Evolutionary conservation across 2,888 invertebrate species (phyloP).

Genomic region (Rhagonycha fulva): DNA sequence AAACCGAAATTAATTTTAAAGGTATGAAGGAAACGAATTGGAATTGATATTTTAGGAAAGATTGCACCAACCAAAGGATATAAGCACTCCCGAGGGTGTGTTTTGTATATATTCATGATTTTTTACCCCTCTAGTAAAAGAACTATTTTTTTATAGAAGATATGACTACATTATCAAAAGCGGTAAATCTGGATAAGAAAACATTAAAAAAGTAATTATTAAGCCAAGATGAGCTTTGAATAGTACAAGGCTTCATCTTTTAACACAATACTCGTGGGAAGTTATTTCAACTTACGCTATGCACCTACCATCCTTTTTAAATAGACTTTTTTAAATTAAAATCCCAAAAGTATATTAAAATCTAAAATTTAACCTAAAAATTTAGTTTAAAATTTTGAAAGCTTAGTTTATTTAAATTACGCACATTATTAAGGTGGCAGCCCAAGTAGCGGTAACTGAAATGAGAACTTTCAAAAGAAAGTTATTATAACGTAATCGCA

Average conservation of each 20-base stretch:
- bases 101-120: not conserved
- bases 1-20: not conserved
- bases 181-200: conserved; percentile 19
- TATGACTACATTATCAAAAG: not conserved
- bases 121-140: not conserved
- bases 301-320: not conserved
- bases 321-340: not conserved
- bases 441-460: too few species aligned
- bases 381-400: too few species aligned
- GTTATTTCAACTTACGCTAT: not conserved
- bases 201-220: conserved; percentile 42
- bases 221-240: not conserved
- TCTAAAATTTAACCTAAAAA: not conserved
- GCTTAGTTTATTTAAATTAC: too few species aligned
- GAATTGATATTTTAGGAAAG: not conserved
- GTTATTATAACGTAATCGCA: too few species aligned
- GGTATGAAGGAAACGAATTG: not conserved
- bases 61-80: not conserved
- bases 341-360: not conserved
- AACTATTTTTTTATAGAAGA: not conserved
- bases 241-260: not conserved
- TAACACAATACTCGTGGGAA: not conserved
- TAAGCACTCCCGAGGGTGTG: not conserved
- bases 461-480: too few species aligned
- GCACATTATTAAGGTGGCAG: too few species aligned